A percentile compares a stretch with the other conserved stretches of the same genome.
These are phyloP conservation scores for Camponotus vicinus DNA, from an alignment of 1,140 invertebrate genomes.

Conservation along the genomic window DNA sequence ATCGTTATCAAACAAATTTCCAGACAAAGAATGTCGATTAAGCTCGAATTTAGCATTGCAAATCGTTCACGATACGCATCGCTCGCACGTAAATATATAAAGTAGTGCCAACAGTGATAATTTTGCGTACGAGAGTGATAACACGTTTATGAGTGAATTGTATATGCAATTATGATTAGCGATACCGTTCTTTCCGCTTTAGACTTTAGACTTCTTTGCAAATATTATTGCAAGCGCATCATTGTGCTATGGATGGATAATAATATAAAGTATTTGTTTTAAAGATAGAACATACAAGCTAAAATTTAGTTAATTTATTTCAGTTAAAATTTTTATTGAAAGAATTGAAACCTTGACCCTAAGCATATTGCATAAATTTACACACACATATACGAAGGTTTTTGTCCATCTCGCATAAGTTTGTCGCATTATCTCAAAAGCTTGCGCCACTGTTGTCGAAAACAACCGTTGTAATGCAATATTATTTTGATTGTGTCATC, in stretches of 20 bases:
- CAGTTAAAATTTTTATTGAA: not conserved
- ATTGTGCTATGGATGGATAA: not conserved
- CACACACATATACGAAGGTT: too few relatives aligned
- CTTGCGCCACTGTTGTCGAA: not conserved
- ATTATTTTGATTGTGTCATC: slow-evolving; percentile 66
- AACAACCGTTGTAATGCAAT: slow-evolving; percentile 16
- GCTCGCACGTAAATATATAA: slow-evolving; percentile 1
- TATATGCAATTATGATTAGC: slow-evolving; percentile 12
- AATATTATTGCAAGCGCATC: not conserved
- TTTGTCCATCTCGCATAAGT: not conserved
- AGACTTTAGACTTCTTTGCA: not conserved
- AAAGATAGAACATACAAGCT: not conserved
- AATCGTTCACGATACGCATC: slow-evolving; percentile 41
- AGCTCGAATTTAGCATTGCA: slow-evolving; percentile 25
- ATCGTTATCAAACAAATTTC: slow-evolving; percentile 43
- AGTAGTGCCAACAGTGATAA: slow-evolving; percentile 21
- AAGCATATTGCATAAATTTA: not conserved
- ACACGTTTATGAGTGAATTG: not conserved
- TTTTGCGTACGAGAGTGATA: slow-evolving; percentile 20
- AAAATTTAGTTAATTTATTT: not conserved
- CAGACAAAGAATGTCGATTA: slow-evolving; percentile 34
- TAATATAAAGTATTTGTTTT: not conserved
- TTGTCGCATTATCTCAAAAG: not conserved
- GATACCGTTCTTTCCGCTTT: not conserved
- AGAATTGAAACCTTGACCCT: not conserved